A percentile compares a stretch with the other conserved stretches of the same genome.
phyloP scores from a whole-genome alignment of 1,140 invertebrate genomes.

The Drosophila pseudoananassae region DNA sequence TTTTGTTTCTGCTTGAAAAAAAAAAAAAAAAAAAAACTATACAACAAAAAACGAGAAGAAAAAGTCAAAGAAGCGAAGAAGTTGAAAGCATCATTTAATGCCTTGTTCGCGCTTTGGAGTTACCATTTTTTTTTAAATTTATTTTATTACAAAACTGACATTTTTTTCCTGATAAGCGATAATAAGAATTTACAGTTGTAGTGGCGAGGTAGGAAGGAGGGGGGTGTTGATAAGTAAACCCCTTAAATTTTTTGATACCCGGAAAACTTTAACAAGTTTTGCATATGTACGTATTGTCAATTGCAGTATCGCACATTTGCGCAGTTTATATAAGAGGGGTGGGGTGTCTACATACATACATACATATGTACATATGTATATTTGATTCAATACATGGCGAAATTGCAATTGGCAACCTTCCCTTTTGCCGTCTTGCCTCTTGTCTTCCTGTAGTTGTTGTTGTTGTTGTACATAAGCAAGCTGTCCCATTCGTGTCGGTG shows the following conservation, averaged over 20 bases:
- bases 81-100: constrained; percentile 54
- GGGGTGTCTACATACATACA: constrained; percentile 1
- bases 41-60: constrained; percentile 26
- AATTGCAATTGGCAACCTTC: constrained; percentile 52
- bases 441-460: constrained; percentile 38
- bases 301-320: constrained; percentile 35
- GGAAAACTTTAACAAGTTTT: constrained; percentile 41
- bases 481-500: constrained; percentile 27
- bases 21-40: constrained; percentile 6
- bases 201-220: not conserved
- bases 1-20: constrained; percentile 43
- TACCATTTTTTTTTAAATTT: not conserved
- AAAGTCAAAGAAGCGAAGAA: constrained; percentile 31
- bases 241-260: not conserved
- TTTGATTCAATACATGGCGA: constrained; percentile 42
- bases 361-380: constrained; percentile 23
- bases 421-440: constrained; percentile 26
- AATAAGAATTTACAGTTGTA: not conserved
- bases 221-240: not conserved
- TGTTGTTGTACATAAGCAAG: constrained; percentile 54
- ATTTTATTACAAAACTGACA: constrained; percentile 1
- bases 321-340: constrained; percentile 6
- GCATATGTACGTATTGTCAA: constrained; percentile 23
- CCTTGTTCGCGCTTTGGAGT: constrained; percentile 24
- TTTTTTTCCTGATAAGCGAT: constrained; percentile 1